Evolutionary conservation across 2,888 invertebrate genomes (phyloP).

Genomic region (Parasteatoda lunata): DNA sequence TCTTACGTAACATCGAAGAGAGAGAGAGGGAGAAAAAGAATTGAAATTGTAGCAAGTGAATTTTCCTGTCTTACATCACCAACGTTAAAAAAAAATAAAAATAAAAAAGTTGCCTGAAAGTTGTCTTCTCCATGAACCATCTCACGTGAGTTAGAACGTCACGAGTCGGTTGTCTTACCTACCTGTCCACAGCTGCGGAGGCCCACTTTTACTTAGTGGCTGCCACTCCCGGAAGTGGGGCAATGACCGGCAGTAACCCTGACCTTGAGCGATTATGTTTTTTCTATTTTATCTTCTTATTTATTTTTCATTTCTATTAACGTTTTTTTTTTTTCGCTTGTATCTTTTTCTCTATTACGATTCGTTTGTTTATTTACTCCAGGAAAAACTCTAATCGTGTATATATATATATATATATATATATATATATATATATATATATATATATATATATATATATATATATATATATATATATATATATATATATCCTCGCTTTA

Average conservation of each 20-base stretch:
- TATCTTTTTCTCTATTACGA: not conserved
- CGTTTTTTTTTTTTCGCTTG: not conserved
- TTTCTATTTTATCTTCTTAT: constrained; percentile 1
- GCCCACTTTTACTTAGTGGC: constrained; percentile 62
- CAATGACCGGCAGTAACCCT: constrained; percentile 64
- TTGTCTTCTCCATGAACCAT: constrained; percentile 5
- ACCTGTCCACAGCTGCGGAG: constrained; percentile 48
- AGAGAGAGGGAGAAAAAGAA: no score
- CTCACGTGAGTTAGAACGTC: constrained; percentile 5
- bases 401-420: no score
- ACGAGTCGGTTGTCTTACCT: constrained; percentile 16
- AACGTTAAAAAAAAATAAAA: no score
- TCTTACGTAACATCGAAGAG: no score
- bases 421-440: no score
- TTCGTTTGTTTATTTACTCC: not conserved
- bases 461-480: no score
- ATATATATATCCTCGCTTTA: no score
- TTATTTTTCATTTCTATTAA: constrained; percentile 10
- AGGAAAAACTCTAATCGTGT: constrained; percentile 6
- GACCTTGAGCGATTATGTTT: constrained; percentile 48
- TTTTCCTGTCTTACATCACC: no score
- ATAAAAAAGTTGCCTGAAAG: not conserved
- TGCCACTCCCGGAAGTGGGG: constrained; percentile 61
- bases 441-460: no score
- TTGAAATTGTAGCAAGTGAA: no score